Evolutionary conservation across 2,113 vertebrate species (phyloP), one percentile per base, ranked within the genome.

Genomic region (Microtus richardsoni): DNA sequence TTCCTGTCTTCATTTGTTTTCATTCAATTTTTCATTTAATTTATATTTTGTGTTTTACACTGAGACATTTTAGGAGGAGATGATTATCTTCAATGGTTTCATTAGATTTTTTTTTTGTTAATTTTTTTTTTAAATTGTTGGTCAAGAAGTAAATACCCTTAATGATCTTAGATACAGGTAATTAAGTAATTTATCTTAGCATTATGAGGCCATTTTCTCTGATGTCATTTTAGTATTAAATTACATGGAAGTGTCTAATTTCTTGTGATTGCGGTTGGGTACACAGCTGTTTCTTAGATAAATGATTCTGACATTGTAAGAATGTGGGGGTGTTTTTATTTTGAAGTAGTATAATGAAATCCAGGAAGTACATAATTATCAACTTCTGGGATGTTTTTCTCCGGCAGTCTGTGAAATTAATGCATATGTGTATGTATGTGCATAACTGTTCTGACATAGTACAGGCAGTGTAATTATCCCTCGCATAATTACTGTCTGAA

Each of bases 341-440:
- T 78, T 78, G 68, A 80, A 91, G 52, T 30, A 47, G 7, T 62
- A 36, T 64, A 88, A 21, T 95, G 2, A 52, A 92, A n/a, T 79
- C 49, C 17, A 49, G 22, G 62, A 41, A 79, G n/a, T 5, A 47
- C 3, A 6, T 84, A 39, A 68, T 92, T 88, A 60, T 54, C 71
- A 73, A 78, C 75, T 86, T 86, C 26, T 74, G 52, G 58, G 54
- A 52, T 95, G 77, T 60, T 90, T 96, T 96, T 26, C 22, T 93
- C 21, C 16, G 75, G 36, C 88, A 89, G 47, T 19, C 44, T 92
- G 7, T n/a, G 47, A n/a, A 36, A 9, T 87, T 80, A 39, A 60
- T 24, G 49, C 21, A 54, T 62, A 33, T 39, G 33, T 90, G 36
- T 78, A 21, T 54, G 8, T n/a, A 28, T 30, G 26, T 14, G 24